A percentile compares a stretch with the other conserved stretches of the same genome.
Evolutionary conservation across 1,140 invertebrate genomes (phyloP).

Genomic region (Palaemon carinicauda): DNA sequence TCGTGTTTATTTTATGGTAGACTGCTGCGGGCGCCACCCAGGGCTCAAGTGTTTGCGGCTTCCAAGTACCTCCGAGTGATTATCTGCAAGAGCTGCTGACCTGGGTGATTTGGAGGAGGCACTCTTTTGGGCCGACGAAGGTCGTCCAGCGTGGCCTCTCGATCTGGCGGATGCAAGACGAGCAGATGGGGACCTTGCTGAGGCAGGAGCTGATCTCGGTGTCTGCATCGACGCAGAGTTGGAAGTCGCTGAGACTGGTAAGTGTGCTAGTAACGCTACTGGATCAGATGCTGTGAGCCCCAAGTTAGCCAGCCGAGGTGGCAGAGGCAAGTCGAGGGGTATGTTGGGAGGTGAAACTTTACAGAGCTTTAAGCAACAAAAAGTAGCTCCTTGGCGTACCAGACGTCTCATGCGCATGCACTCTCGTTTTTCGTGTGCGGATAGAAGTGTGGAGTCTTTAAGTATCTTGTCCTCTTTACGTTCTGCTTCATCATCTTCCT

Average conservation of each 20-base stretch:
- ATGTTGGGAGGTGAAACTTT: background rate
- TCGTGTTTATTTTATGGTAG: background rate
- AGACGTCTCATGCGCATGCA: constrained; percentile 13
- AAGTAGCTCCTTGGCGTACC: constrained; percentile 36
- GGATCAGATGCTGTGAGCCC: constrained; percentile 33
- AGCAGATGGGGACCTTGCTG: background rate
- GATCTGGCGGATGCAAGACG: background rate
- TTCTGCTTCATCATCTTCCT: background rate
- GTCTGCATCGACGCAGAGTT: background rate
- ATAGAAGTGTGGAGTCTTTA: constrained; percentile 4
- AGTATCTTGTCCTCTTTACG: background rate
- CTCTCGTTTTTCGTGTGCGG: background rate
- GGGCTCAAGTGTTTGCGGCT: constrained; percentile 23
- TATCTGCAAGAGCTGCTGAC: background rate
- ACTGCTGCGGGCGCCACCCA: constrained; percentile 18
- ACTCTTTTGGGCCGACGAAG: background rate
- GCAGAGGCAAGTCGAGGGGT: constrained; percentile 35
- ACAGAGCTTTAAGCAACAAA: constrained; percentile 25
- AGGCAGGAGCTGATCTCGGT: background rate
- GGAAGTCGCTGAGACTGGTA: background rate
- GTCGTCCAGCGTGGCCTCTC: background rate
- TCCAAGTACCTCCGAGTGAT: background rate
- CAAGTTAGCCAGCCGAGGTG: constrained; percentile 23
- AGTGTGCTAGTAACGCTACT: constrained; percentile 17
- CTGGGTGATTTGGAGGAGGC: background rate